These are phyloP conservation scores for Myotis daubentonii DNA, from an alignment of 2,797 vertebrate genomes.

Conservation along the genomic window DNA sequence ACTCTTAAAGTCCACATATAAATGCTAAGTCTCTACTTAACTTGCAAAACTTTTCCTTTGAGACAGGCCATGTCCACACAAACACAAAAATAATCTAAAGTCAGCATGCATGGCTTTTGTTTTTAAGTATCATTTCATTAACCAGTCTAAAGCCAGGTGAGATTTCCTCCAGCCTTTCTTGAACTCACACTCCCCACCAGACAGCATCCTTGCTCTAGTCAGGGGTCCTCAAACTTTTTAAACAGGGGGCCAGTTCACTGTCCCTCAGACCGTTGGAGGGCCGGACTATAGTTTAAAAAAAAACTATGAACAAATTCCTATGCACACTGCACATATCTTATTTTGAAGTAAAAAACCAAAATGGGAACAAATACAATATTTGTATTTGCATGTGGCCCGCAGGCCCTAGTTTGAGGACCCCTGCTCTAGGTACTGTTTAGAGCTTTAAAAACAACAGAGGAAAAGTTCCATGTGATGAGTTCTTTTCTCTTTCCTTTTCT, in stretches of 20 bases:
- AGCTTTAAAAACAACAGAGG: background rate
- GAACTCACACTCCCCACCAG: background rate
- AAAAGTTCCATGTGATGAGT: background rate
- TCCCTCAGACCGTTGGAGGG: no score
- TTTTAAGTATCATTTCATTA: constrained; percentile 3
- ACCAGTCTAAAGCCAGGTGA: background rate
- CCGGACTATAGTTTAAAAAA: no score
- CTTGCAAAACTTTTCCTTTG: background rate
- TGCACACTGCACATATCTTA: no score
- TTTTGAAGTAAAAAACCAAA: no score
- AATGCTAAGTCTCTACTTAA: background rate
- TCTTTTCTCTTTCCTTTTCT: background rate
- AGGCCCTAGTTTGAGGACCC: no score
- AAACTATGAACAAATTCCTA: no score
- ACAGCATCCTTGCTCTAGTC: background rate
- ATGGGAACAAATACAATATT: no score
- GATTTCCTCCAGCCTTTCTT: background rate
- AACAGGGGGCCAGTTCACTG: no score
- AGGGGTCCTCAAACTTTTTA: no score
- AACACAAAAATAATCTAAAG: background rate
- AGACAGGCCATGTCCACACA: background rate
- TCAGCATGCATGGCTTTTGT: background rate
- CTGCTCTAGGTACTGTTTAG: background rate
- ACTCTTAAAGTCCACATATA: background rate
- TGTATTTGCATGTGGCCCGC: no score